phyloP scores from a whole-genome alignment of 2,888 invertebrate species.

The Eupithecia dodoneata region DNA sequence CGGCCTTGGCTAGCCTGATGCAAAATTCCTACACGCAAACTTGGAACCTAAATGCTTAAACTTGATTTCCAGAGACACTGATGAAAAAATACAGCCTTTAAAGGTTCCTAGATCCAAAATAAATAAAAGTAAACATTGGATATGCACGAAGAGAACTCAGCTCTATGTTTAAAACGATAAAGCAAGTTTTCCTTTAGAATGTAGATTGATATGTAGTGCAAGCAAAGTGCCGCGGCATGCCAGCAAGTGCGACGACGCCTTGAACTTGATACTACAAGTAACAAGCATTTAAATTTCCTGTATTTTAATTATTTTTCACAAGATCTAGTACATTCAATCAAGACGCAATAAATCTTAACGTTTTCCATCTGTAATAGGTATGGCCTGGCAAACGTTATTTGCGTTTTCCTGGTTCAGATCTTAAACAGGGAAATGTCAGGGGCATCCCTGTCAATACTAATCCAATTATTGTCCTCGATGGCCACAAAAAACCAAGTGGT shows the following conservation, averaged over 20 bases:
- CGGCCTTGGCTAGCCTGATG: slow-evolving; percentile 62
- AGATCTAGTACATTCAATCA: neutral
- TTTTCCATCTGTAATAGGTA: neutral
- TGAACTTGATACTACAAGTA: slow-evolving; percentile 59
- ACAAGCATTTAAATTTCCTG: slow-evolving; percentile 48
- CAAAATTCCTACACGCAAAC: slow-evolving; percentile 50
- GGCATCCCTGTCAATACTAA: slow-evolving; percentile 63
- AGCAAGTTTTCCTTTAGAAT: slow-evolving; percentile 40
- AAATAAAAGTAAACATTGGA: slow-evolving; percentile 48
- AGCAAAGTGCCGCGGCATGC: slow-evolving; percentile 50
- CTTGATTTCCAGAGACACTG: slow-evolving; percentile 63
- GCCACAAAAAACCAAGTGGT: slow-evolving; percentile 68
- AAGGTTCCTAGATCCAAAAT: slow-evolving; percentile 68
- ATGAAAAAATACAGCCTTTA: slow-evolving; percentile 66
- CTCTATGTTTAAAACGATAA: slow-evolving; percentile 47
- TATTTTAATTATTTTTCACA: slow-evolving; percentile 16
- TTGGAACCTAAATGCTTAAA: slow-evolving; percentile 64
- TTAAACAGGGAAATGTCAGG: slow-evolving; percentile 73
- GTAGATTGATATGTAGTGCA: slow-evolving; percentile 25
- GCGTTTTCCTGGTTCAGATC: slow-evolving; percentile 77
- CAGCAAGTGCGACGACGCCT: slow-evolving; percentile 50
- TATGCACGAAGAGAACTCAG: slow-evolving; percentile 47
- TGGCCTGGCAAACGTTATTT: neutral
- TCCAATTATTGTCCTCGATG: slow-evolving; percentile 74
- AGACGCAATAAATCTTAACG: neutral